Evolutionary conservation across 1,140 invertebrate species (phyloP), one percentile per base, ranked within the genome.

Genomic region (Camponotus pennsylvanicus): DNA sequence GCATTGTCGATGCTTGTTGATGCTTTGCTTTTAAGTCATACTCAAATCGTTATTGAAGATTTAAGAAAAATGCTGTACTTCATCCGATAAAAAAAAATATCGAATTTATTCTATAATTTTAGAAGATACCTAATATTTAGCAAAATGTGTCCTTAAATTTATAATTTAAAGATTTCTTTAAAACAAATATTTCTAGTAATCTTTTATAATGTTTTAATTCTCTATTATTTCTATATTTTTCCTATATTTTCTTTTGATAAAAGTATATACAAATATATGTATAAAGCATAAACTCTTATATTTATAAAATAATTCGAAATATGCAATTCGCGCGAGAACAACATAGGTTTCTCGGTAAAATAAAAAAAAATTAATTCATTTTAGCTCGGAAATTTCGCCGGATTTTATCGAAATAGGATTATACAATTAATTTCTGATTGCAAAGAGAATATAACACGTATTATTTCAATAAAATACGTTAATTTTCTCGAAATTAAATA

Each of bases 1-100:
- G 37, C 76, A 84, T 70, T 69, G 55, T 32, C 61, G 11, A 57
- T 63, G 70, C 18, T 37, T 75, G 45, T 45, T 45, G 45, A 27
- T 70, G 79, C 78, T 83, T 90, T 70, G 40, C 59, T 88, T 76
- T 78, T 21, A 67, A 90, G 89, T 49, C 49, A 70, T 40, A 49
- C 66, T 88, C 45, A 64, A 69, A 27, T 67, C 55, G n/a, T 61
- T 61, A 40, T 77, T 52, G 49, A 55, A 84, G 57, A 45, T 70
- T 83, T 76, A 49, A 89, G 27, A 76, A 63, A 9, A 37, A 21
- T n/a, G n/a, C 42, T 67, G 42, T n/a, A 18, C 9, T 55, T 27
- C 15, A 34, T n/a, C 27, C 7, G 8, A 8, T 27, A 9, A 8
- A 57, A 21, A 8, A 70, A 70, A 59, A 70, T 32, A 42, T 57